Evolutionary conservation across 2,113 vertebrate genomes (phyloP).

Genomic region (Aleadryas rufinucha): DNA sequence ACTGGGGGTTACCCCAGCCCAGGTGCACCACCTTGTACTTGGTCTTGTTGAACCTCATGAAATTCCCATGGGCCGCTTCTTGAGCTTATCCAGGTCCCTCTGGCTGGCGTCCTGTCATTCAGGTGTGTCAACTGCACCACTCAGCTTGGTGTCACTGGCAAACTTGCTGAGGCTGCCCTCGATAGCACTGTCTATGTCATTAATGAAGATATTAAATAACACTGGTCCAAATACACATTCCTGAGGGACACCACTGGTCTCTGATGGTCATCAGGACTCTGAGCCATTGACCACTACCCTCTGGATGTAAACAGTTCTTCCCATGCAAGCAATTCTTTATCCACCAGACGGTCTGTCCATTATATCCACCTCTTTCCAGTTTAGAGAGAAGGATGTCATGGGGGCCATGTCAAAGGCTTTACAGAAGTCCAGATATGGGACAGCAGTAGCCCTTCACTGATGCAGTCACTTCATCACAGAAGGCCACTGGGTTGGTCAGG

Average conservation of each 20-base stretch:
- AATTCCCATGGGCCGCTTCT: neutral
- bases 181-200: rapidly evolving
- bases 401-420: neutral
- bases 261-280: neutral
- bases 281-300: rapidly evolving
- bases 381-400: neutral
- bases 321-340: neutral
- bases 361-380: neutral
- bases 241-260: neutral
- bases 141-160: neutral
- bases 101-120: neutral
- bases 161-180: neutral
- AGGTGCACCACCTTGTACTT: neutral
- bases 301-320: neutral
- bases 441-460: neutral
- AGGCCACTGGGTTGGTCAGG: neutral
- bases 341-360: neutral
- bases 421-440: no score
- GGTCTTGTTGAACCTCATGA: neutral
- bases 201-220: neutral
- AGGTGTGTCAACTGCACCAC: neutral
- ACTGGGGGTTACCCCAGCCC: neutral
- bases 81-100: neutral
- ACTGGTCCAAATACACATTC: no score
- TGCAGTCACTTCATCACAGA: neutral